These are phyloP conservation scores for Drosophila ambigua DNA, from an alignment of 1,140 invertebrate species.

Conservation along the genomic window DNA sequence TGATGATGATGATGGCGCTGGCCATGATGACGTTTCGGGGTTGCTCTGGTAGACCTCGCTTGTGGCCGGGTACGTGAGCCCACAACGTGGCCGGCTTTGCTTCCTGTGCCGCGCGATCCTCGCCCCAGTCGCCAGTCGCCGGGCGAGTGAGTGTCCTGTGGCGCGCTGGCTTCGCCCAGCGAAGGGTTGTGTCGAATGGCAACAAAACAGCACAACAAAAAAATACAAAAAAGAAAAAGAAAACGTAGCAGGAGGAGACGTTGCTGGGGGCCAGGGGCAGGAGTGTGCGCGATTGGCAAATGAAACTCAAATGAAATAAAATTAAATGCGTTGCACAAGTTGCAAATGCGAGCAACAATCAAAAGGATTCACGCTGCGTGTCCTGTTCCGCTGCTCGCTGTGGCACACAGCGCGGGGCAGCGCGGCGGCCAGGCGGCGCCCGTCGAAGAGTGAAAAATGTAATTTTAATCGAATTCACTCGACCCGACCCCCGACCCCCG, in stretches of 20 bases:
- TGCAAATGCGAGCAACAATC: conserved; percentile 75
- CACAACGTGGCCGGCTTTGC: conserved; percentile 78
- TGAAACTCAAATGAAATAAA: conserved; percentile 75
- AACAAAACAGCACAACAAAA: too few relatives aligned
- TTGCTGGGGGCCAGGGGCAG: not conserved
- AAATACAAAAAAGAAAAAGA: not conserved
- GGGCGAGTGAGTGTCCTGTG: conserved; percentile 47
- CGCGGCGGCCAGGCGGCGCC: conserved; percentile 3
- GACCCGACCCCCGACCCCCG: conserved; percentile 25
- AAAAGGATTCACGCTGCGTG: conserved; percentile 74
- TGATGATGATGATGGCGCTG: too few relatives aligned
- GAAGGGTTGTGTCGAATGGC: conserved; percentile 61
- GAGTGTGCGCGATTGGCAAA: conserved; percentile 60
- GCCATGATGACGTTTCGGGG: conserved; percentile 52
- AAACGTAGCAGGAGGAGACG: not conserved
- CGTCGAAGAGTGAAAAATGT: conserved; percentile 60
- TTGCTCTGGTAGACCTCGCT: conserved; percentile 80
- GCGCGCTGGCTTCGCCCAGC: conserved; percentile 47
- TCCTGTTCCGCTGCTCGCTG: conserved; percentile 31
- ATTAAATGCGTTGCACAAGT: conserved; percentile 78
- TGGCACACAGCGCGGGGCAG: conserved; percentile 18
- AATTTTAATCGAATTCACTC: conserved; percentile 81
- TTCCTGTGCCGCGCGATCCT: conserved; percentile 68
- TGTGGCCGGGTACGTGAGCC: conserved; percentile 76
- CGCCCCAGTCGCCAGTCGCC: conserved; percentile 4